Percentiles rank a stretch among this genome's conserved stretches.
Evolutionary conservation across 2,888 invertebrate genomes (phyloP).

Genomic region (Brenthis ino): DNA sequence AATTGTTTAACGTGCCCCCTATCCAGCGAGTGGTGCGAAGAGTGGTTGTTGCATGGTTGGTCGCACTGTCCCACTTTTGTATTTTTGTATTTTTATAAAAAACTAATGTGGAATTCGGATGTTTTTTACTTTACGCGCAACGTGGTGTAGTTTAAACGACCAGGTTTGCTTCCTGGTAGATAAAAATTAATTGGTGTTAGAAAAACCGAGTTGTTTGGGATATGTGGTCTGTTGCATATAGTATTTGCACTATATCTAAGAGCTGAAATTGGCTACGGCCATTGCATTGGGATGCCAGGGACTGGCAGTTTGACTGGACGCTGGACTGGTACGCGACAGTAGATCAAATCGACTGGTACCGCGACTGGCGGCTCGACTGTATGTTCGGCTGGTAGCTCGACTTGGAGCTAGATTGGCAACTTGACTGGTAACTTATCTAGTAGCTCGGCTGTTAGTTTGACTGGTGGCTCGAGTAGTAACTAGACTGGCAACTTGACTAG

Average conservation of each 20-base stretch:
- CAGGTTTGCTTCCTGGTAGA: constrained; percentile 23
- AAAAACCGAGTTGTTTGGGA: constrained; percentile 74
- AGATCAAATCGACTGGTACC: too few relatives aligned
- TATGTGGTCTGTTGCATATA: constrained; percentile 72
- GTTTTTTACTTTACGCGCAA: constrained; percentile 77
- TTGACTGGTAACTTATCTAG: too few relatives aligned
- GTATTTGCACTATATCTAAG: constrained; percentile 40
- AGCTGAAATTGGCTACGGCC: constrained; percentile 12
- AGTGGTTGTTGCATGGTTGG: constrained; percentile 69
- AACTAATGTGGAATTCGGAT: constrained; percentile 77
- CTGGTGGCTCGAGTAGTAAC: too few relatives aligned
- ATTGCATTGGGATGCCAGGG: background rate
- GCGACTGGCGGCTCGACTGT: too few relatives aligned
- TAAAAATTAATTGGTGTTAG: constrained; percentile 64
- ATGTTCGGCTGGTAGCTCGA: too few relatives aligned
- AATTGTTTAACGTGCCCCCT: constrained; percentile 70
- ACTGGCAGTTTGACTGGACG: too few relatives aligned
- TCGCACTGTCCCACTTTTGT: constrained; percentile 81
- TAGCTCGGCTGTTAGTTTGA: too few relatives aligned
- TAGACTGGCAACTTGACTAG: too few relatives aligned
- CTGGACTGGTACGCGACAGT: too few relatives aligned
- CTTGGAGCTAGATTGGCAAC: too few relatives aligned
- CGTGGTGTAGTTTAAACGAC: constrained; percentile 51
- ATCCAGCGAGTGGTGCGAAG: constrained; percentile 60
- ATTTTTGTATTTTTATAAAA: constrained; percentile 83